Base-by-base conservation (phyloP, 2,888 invertebrate genomes). In the Scaptodrosophila latifasciaeformis region DNA sequence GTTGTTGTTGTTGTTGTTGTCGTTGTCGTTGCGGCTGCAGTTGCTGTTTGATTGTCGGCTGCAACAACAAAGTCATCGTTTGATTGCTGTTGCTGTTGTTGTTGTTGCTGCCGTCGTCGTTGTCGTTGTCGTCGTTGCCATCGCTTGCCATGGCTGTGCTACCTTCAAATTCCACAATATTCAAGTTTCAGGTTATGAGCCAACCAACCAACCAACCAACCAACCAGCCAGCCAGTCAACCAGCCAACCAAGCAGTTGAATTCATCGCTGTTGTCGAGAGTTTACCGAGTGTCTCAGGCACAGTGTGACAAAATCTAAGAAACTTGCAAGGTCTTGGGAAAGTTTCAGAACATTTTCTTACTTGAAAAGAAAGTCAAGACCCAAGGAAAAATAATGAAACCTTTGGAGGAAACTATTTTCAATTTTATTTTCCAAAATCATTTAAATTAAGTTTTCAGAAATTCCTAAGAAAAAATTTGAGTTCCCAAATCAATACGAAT, bases 111-210 rank as follows among this genome's bases (percentile, higher is more conserved):
- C 35, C 52, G 59, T 35, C 34, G 59, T 49, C 40, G 21, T 12
- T 34, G 21, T 9, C 21, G 43, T 47, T 39, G 52, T 40, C 31
- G 52, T 21, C 21, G 40, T 40, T 46, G 39, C 31, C 24, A 52
- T 50, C 40, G 61, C 46, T 48, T 65, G 66, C 65, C 58, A 39
- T 35, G 30, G 42, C 42, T 10, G 37, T 37, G 80, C 75, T 75
- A 75, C 75, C 75, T 75, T 75, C 81, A 80, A 75, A 75, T 75
- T 75, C 75, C 75, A 75, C 78, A 77, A 80, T 77, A 70, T 75
- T 74, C 75, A 80, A 75, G 78, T 75, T 75, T 75, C 75, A 80
- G 78, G 75, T 75, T 75, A 75, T 75, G 75, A 75, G 81, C 80
- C 19, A 34, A 31, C 27, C 19, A 40, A 17, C 40, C 40, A 40